Conservation (phyloP, 1,140 invertebrate genomes). For the Drosophila arizonae region DNA sequence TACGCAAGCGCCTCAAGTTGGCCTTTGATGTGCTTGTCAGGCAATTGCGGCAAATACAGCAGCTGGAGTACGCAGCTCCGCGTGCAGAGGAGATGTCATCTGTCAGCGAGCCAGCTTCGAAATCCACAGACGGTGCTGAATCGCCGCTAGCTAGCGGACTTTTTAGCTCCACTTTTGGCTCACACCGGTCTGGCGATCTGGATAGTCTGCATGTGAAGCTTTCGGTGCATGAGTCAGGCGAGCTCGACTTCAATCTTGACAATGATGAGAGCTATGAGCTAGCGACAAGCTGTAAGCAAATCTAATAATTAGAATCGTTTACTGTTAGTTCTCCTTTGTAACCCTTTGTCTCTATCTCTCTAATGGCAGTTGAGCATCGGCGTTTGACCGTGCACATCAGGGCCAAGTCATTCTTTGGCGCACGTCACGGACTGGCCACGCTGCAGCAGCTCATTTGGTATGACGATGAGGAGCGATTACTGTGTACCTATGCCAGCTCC, state of each 20-base stretch:
- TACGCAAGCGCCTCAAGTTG: constrained; percentile 63
- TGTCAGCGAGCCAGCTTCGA: constrained; percentile 38
- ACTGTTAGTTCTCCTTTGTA: background rate
- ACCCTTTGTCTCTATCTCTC: background rate
- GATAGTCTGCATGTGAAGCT: constrained; percentile 84
- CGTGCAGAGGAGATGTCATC: constrained; percentile 15
- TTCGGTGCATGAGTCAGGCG: constrained; percentile 83
- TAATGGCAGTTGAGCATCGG: constrained; percentile 78
- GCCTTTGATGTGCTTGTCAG: constrained; percentile 74
- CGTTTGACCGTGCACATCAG: constrained; percentile 86
- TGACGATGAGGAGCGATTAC: constrained; percentile 86
- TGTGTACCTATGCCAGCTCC: constrained; percentile 85
- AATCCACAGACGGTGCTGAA: constrained; percentile 14
- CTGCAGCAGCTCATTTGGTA: constrained; percentile 91
- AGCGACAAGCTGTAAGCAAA: constrained; percentile 83
- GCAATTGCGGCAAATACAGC: constrained; percentile 72
- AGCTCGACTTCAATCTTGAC: constrained; percentile 85
- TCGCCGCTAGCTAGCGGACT: constrained; percentile 26
- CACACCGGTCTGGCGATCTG: constrained; percentile 79
- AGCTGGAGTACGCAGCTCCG: constrained; percentile 49
- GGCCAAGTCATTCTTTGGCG: constrained; percentile 89
- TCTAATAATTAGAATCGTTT: background rate
- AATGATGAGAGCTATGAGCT: constrained; percentile 91
- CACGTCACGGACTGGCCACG: constrained; percentile 90
- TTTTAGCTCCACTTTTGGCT: constrained; percentile 57